Percentiles rank a stretch among this genome's conserved stretches.
These are phyloP conservation scores for Monoplex corrugatus DNA, from an alignment of 2,888 invertebrate species.

Conservation along the genomic window DNA sequence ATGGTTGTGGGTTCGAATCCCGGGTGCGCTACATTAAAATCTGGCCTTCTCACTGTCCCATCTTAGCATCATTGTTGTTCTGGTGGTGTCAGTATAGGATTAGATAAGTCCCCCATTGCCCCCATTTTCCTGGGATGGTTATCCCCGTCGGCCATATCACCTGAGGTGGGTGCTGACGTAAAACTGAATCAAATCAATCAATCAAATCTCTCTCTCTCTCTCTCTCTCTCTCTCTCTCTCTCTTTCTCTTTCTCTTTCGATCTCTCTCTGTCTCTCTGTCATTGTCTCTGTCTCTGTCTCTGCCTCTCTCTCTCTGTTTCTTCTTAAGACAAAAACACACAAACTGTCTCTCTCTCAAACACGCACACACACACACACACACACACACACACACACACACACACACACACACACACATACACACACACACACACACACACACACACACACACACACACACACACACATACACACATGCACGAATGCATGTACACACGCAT, in stretches of 20 bases:
- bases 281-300: neutral
- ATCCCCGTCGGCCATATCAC: too few species aligned
- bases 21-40: too few species aligned
- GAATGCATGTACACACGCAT: neutral
- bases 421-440: neutral
- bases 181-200: too few species aligned
- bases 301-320: too few species aligned
- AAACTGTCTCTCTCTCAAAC: neutral
- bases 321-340: too few species aligned
- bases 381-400: neutral
- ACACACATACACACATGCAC: neutral
- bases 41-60: too few species aligned
- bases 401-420: constrained; percentile 16
- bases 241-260: constrained; percentile 3
- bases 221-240: neutral
- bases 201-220: neutral
- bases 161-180: too few species aligned
- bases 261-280: constrained; percentile 1
- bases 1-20: too few species aligned
- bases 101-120: too few species aligned
- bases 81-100: too few species aligned
- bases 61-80: too few species aligned
- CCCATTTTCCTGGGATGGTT: too few species aligned
- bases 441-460: constrained; percentile 13
- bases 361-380: neutral